Percentiles rank a stretch among this genome's conserved stretches.
Evolutionary conservation across 53 echinoderm and acorn worm genomes (phyloP).

Genomic region (Echinometra lucunter): DNA sequence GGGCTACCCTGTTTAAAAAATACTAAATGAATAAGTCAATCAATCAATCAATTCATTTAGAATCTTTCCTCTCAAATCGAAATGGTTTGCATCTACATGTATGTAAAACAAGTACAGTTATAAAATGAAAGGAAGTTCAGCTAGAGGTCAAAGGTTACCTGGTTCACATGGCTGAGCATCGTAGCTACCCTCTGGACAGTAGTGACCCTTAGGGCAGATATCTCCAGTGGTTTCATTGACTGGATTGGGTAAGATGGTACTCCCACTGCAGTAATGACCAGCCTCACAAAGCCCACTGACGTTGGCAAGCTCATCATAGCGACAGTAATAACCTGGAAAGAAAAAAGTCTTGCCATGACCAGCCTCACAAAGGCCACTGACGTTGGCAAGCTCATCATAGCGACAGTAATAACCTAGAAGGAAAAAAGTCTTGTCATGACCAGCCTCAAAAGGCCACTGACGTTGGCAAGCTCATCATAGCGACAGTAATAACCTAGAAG

Average conservation of each 20-base stretch:
- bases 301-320: slow-evolving; percentile 87
- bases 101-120: too few relatives aligned
- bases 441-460: slow-evolving; percentile 86
- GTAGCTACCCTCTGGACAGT: slow-evolving; percentile 88
- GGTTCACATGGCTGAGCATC: slow-evolving; percentile 84
- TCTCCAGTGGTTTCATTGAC: slow-evolving; percentile 91
- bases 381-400: too few relatives aligned
- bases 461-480: slow-evolving; percentile 90
- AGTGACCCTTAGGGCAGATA: slow-evolving; percentile 94
- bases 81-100: too few relatives aligned
- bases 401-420: not conserved
- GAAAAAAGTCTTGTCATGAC: slow-evolving; percentile 69
- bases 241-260: slow-evolving; percentile 92
- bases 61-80: too few relatives aligned
- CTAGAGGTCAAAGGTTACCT: slow-evolving; percentile 66
- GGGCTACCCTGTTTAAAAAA: too few relatives aligned
- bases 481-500: slow-evolving; percentile 83
- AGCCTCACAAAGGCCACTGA: too few relatives aligned
- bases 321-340: slow-evolving; percentile 82
- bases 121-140: not conserved
- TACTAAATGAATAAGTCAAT: too few relatives aligned
- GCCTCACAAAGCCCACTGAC: slow-evolving; percentile 88
- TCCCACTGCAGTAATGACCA: slow-evolving; percentile 95
- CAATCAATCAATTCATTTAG: too few relatives aligned
- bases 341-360: not conserved